Conservation (phyloP, 2,113 vertebrate species). For the Gymnocephalus cernua region DNA sequence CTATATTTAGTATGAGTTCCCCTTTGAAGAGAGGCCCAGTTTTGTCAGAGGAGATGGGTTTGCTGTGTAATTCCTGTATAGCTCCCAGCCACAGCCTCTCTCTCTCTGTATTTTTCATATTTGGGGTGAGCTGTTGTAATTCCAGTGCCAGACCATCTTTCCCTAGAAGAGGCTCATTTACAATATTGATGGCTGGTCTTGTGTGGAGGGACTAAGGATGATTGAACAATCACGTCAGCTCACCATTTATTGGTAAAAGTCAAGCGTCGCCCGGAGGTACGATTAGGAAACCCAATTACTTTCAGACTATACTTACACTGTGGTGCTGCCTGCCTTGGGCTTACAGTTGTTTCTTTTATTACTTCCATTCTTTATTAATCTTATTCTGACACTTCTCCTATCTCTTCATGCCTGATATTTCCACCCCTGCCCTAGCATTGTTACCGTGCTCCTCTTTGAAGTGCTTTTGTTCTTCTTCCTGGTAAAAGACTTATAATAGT, state of each 20-base stretch:
- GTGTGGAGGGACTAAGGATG: slow-evolving; percentile 73
- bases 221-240: slow-evolving; percentile 82
- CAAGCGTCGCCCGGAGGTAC: slow-evolving; percentile 80
- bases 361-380: slow-evolving; percentile 81
- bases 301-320: slow-evolving; percentile 69
- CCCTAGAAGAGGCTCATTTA: slow-evolving; percentile 80
- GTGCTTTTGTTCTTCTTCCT: slow-evolving; percentile 17
- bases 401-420: slow-evolving; percentile 33
- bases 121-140: slow-evolving; percentile 74
- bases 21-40: slow-evolving; percentile 73
- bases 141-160: slow-evolving; percentile 69
- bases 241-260: slow-evolving; percentile 84
- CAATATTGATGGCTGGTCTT: slow-evolving; percentile 82
- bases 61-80: slow-evolving; percentile 67
- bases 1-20: slow-evolving; percentile 73
- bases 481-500: background rate
- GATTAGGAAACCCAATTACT: slow-evolving; percentile 86
- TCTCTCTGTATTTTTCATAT: slow-evolving; percentile 79
- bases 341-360: slow-evolving; percentile 84
- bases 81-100: slow-evolving; percentile 68
- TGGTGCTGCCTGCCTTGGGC: slow-evolving; percentile 72
- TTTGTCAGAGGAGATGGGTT: slow-evolving; percentile 71
- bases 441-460: slow-evolving; percentile 22
- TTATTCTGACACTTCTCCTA: slow-evolving; percentile 70
- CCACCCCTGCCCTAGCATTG: background rate